Percentiles rank a stretch among this genome's conserved stretches.
phyloP scores from a whole-genome alignment of 2,113 vertebrate species.

The Tautogolabrus adspersus region DNA sequence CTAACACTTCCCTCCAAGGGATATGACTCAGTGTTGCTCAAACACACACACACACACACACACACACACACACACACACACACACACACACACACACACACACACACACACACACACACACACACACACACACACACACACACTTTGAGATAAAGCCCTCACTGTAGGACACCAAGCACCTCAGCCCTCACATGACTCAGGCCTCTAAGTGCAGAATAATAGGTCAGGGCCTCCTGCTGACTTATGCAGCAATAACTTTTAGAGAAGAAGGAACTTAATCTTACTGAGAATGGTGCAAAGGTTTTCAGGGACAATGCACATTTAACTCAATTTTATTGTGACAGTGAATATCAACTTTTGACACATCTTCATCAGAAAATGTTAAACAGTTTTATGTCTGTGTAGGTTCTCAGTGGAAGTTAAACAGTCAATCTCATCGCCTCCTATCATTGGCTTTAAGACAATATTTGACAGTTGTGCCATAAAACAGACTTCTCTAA shows the following conservation, averaged over 20 bases:
- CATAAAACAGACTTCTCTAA: neutral
- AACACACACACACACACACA: conserved; percentile 11
- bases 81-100: conserved; percentile 14
- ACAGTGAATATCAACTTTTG: too few relatives aligned
- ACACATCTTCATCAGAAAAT: too few relatives aligned
- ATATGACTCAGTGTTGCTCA: conserved; percentile 3
- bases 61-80: neutral
- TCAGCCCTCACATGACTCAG: conserved; percentile 34
- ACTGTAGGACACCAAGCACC: conserved; percentile 3
- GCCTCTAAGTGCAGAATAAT: conserved; percentile 14
- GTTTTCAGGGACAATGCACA: neutral
- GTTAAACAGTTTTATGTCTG: too few relatives aligned
- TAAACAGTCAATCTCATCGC: too few relatives aligned
- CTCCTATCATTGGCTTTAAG: too few relatives aligned
- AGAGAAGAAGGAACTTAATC: neutral
- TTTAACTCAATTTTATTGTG: neutral
- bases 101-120: neutral
- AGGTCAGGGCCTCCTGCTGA: neutral
- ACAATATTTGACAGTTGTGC: neutral
- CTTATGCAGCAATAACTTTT: neutral
- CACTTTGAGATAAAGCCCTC: conserved; percentile 33
- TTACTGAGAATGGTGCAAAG: neutral
- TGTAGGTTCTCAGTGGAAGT: too few relatives aligned
- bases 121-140: conserved; percentile 6
- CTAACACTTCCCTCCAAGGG: conserved; percentile 24